phyloP scores from a whole-genome alignment of 1,140 invertebrate genomes.

The Drosophila pallidifrons region DNA sequence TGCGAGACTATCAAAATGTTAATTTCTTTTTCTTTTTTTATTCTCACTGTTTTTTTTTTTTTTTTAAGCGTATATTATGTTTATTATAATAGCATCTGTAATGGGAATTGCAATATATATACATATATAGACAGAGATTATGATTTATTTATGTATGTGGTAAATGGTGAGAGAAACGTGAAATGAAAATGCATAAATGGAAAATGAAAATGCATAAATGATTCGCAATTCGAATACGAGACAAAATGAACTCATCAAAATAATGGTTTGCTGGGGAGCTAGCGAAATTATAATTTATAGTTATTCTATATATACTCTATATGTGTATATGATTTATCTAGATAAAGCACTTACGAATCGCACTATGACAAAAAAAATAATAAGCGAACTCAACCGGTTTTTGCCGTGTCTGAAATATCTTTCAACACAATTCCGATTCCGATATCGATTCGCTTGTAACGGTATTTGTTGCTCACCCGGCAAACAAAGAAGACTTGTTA shows the following conservation, averaged over 20 bases:
- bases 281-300: constrained; percentile 22
- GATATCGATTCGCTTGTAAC: constrained; percentile 12
- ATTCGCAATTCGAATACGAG: constrained; percentile 18
- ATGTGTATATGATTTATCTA: neutral
- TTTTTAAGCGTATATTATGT: constrained; percentile 49
- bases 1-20: constrained; percentile 32
- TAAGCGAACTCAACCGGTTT: constrained; percentile 32
- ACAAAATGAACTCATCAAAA: constrained; percentile 17
- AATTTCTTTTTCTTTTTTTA: constrained; percentile 28
- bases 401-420: constrained; percentile 15
- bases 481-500: constrained; percentile 8
- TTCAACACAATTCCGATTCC: neutral
- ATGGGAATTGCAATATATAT: constrained; percentile 69
- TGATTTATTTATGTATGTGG: constrained; percentile 37
- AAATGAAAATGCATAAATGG: constrained; percentile 13
- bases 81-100: constrained; percentile 63
- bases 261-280: constrained; percentile 4
- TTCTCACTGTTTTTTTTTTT: constrained; percentile 20
- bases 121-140: constrained; percentile 45
- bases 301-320: constrained; percentile 17
- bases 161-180: constrained; percentile 22
- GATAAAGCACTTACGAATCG: constrained; percentile 35
- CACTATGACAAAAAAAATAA: neutral
- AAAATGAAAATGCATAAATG: constrained; percentile 43
- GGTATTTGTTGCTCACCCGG: constrained; percentile 4